Evolutionary conservation across 1,140 invertebrate species (phyloP).

Genomic region (Hyposmocoma kahamanoa): DNA sequence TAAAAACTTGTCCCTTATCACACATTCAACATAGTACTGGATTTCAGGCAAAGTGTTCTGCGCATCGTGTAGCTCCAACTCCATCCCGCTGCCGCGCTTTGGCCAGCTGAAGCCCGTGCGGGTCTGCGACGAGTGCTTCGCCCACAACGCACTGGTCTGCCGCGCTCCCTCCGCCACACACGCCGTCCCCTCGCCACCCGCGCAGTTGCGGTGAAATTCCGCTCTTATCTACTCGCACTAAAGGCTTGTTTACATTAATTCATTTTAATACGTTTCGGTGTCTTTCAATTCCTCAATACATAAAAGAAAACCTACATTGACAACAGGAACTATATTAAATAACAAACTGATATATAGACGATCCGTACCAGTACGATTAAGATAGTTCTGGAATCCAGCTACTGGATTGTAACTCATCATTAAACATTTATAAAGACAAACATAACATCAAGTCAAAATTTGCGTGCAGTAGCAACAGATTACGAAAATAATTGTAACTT

Average conservation of each 20-base stretch:
- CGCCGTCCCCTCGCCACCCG: neutral
- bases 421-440: no score
- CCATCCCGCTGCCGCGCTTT: slow-evolving; percentile 93
- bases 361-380: no score
- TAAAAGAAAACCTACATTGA: neutral
- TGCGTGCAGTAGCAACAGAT: no score
- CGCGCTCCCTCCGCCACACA: slow-evolving; percentile 19
- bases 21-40: no score
- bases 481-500: no score
- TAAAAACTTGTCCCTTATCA: no score
- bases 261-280: neutral
- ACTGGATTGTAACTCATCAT: no score
- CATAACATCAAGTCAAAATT: no score
- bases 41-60: slow-evolving; percentile 89
- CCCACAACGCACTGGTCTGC: slow-evolving; percentile 19
- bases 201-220: neutral
- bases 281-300: no score
- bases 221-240: neutral
- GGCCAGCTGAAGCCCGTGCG: slow-evolving; percentile 94
- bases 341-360: neutral
- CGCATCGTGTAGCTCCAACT: slow-evolving; percentile 93
- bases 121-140: slow-evolving; percentile 94
- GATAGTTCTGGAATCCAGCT: no score
- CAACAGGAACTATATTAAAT: neutral
- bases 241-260: neutral